Conservation (phyloP, 1,140 invertebrate species). For the Daktulosphaira vitifoliae region DNA sequence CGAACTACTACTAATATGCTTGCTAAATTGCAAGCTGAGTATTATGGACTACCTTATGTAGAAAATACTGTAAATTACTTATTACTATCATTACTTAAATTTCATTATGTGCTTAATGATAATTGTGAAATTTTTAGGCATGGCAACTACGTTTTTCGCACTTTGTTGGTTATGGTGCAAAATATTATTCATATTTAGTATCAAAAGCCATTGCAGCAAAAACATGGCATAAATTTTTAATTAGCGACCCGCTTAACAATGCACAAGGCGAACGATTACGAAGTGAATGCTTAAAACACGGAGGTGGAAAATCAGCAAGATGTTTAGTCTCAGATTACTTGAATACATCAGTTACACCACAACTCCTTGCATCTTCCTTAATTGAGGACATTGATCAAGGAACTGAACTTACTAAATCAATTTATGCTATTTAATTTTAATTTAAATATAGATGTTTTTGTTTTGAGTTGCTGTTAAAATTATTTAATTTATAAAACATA, state of each 20-base stretch:
- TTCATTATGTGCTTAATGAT: background rate
- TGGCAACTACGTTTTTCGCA: slow-evolving; percentile 96
- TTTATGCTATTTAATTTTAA: background rate
- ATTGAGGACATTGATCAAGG: slow-evolving; percentile 46
- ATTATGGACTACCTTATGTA: slow-evolving; percentile 80
- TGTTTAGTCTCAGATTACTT: slow-evolving; percentile 65
- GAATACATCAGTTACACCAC: slow-evolving; percentile 56
- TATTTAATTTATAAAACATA: too few relatives aligned
- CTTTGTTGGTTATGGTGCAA: slow-evolving; percentile 93
- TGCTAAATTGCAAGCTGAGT: slow-evolving; percentile 66
- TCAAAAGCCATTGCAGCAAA: slow-evolving; percentile 85
- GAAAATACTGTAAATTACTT: slow-evolving; percentile 65
- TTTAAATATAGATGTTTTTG: too few relatives aligned
- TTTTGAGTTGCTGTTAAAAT: too few relatives aligned
- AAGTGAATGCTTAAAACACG: slow-evolving; percentile 68
- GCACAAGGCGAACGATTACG: slow-evolving; percentile 67
- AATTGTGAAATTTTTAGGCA: slow-evolving; percentile 49
- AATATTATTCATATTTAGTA: slow-evolving; percentile 96
- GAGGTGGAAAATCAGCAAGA: slow-evolving; percentile 74
- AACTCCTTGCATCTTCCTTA: slow-evolving; percentile 47
- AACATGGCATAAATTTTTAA: slow-evolving; percentile 88
- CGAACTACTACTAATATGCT: slow-evolving; percentile 68
- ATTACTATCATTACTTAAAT: too few relatives aligned
- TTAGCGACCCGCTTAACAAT: slow-evolving; percentile 69
- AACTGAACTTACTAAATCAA: background rate